Conservation (phyloP, 1,140 invertebrate species). For the Cyphomyrmex costatus region DNA sequence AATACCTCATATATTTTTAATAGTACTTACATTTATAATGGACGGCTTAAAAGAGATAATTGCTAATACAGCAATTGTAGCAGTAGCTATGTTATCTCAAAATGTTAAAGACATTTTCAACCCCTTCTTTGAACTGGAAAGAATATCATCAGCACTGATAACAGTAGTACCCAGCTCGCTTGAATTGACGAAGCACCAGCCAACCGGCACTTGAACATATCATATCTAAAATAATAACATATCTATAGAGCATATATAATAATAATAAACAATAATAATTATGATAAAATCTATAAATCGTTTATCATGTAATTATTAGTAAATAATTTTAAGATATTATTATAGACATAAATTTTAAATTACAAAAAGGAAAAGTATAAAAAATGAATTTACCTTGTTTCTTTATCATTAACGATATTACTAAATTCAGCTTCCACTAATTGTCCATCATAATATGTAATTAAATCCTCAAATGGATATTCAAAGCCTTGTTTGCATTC, state of each 20-base stretch:
- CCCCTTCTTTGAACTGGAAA: conserved; percentile 75
- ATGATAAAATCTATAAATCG: neutral
- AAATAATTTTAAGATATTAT: conserved; percentile 6
- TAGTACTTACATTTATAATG: conserved; percentile 25
- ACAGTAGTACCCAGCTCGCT: conserved; percentile 84
- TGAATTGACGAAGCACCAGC: conserved; percentile 91
- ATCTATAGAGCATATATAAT: neutral
- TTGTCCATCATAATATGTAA: conserved; percentile 98
- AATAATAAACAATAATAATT: conserved; percentile 16
- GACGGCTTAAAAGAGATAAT: conserved; percentile 30
- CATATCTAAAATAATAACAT: conserved; percentile 87
- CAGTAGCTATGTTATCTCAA: neutral
- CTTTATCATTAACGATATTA: conserved; percentile 93
- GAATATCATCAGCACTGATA: conserved; percentile 79
- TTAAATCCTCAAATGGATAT: conserved; percentile 98
- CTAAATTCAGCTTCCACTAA: conserved; percentile 97
- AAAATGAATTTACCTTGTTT: conserved; percentile 88
- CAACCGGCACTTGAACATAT: conserved; percentile 96
- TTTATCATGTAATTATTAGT: conserved; percentile 6
- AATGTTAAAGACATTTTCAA: conserved; percentile 20
- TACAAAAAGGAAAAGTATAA: neutral
- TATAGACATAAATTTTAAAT: neutral
- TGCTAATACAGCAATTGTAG: neutral
- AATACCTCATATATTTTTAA: neutral
- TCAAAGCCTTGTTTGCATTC: conserved; percentile 99